phyloP scores from a whole-genome alignment of 2,888 invertebrate species.

The Heteromyza rotundicornis region DNA sequence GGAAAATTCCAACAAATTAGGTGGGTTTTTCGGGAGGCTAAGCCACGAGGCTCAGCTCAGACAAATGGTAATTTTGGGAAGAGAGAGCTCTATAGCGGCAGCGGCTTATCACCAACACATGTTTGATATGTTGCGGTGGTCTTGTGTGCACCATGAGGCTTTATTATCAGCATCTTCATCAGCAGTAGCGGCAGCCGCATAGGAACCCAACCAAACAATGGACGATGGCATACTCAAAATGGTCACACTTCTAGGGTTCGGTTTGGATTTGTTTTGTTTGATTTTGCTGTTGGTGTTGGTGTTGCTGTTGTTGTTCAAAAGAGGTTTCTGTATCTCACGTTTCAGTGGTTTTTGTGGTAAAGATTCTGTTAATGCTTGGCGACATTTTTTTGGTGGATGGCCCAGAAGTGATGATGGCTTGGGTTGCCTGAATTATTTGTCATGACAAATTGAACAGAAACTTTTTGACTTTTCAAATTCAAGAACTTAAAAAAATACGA shows the following conservation, averaged over 20 bases:
- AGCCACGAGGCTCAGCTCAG: neutral
- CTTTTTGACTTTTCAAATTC: neutral
- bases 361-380: too few species aligned
- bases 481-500: neutral
- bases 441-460: neutral
- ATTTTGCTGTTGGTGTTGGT: too few species aligned
- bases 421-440: neutral
- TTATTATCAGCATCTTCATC: neutral
- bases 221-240: too few species aligned
- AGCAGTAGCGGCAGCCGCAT: neutral
- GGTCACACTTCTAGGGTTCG: too few species aligned
- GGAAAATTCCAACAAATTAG: neutral
- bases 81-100: too few species aligned
- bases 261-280: too few species aligned
- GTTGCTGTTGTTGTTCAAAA: too few species aligned
- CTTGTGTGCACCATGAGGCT: neutral
- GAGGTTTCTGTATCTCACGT: too few species aligned
- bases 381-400: too few species aligned
- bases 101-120: slow-evolving; percentile 1
- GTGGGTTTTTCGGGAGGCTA: neutral
- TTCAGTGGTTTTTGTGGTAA: too few species aligned
- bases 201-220: neutral
- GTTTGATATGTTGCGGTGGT: neutral
- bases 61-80: too few species aligned
- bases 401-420: too few species aligned